A percentile compares a stretch with the other conserved stretches of the same genome.
phyloP scores from a whole-genome alignment of 2,888 invertebrate genomes.

The Ichneumon xanthorius region DNA sequence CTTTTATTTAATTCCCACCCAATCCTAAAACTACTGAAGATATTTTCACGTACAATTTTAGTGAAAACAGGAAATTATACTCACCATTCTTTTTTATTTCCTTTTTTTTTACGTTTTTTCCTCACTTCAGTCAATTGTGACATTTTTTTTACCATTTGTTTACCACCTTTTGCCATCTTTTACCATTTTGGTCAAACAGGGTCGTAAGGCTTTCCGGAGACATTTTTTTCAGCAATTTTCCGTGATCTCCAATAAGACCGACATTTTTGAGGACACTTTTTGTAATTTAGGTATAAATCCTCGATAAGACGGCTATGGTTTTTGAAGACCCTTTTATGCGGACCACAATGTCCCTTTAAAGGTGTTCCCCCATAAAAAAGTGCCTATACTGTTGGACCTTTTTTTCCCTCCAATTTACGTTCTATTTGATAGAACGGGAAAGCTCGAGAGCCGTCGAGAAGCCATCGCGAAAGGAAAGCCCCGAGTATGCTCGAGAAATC shows the following conservation, averaged over 20 bases:
- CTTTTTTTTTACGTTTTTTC: neutral
- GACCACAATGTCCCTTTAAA: neutral
- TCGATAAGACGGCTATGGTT: no score
- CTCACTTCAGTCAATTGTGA: neutral
- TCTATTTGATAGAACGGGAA: slow-evolving; percentile 13
- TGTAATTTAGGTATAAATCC: neutral
- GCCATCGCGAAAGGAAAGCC: neutral
- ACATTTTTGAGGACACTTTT: no score
- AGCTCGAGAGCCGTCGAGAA: slow-evolving; percentile 24
- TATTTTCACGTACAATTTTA: no score
- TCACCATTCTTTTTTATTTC: slow-evolving; percentile 15
- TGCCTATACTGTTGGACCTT: neutral
- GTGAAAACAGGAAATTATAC: no score
- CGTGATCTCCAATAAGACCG: no score
- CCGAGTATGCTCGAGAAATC: slow-evolving; percentile 45
- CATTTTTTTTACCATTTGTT: no score
- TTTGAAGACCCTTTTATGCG: neutral
- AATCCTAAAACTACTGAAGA: no score
- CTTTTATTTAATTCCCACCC: no score
- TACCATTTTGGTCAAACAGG: neutral
- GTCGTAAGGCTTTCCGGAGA: no score
- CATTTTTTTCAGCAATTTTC: no score
- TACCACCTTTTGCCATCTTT: no score
- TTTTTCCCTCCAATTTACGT: neutral
- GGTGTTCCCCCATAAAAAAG: neutral